Evolutionary conservation across 2,797 vertebrate genomes (phyloP), one percentile per base, ranked within the genome.

Genomic region (Pogonophryne albipinna): DNA sequence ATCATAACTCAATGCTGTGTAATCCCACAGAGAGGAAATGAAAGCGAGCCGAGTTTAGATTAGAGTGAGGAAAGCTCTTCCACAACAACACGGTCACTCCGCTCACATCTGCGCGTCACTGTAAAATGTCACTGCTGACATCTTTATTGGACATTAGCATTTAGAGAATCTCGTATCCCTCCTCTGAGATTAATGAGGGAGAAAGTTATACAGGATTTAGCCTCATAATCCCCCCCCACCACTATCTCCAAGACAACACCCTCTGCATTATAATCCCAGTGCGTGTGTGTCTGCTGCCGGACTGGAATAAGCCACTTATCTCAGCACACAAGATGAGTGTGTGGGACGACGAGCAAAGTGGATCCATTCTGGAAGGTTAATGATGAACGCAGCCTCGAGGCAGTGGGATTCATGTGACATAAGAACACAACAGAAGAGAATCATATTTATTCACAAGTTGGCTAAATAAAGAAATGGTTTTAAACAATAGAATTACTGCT

Each of bases 181-280:
- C 82, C 52, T 1, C 74, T 44, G 53, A 84, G 90, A 93, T 91
- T 92, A 90, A 90, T 80, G 75, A 84, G 75, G 51, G 56, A 71
- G 65, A 68, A 87, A 84, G 73, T 87, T 89, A 76, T 66, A 50
- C 74, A 70, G 69, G 83, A 85, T 82, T 89, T 89, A 82, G 70
- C 80, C 68, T 80, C 79, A 76, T 88, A 89, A 92, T 89, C 90
- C 79, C 27, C 52, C 3, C n/a, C 11, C 42, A 14, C 61, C 46
- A 27, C 57, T 92, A 91, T 93, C 91, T 85, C 76, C 86, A 87
- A 92, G 85, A 85, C 90, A 83, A 79, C 92, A 89, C 31, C 38
- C 77, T 76, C 76, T 79, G 80, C 85, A 82, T 90, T 45, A 8
- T 60, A 85, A 88, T 89, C 64, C 76, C 56, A 83, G 76, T 76